Evolutionary conservation across 2,888 invertebrate genomes (phyloP), one percentile per base, ranked within the genome.

Genomic region (Parthenolecanium corni): DNA sequence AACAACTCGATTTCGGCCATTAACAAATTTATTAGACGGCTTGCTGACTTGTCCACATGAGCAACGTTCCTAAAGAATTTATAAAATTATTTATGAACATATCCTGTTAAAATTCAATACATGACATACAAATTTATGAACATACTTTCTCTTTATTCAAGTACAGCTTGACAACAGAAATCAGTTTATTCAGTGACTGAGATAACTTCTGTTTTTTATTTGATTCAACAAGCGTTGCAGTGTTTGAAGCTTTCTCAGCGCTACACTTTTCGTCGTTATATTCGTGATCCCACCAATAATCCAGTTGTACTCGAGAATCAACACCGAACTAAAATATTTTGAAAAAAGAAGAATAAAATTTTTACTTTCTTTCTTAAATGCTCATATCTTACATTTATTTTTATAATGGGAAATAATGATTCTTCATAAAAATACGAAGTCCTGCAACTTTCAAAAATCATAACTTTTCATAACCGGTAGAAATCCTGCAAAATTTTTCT

Each of bases 231-330:
- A 61, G 49, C 18, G 64, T 23, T 52, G 61, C 61, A 36, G 44
- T 42, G 16, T 52, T 42, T 5, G 56, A 56, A 18, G 25, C 40
- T 20, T 23, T 24, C 25, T 5, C 36, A 47, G 49, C 11, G 63
- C 52, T 47, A 9, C 20, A 14, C 24, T 49, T 47, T 64, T 64
- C 36, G 58, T 49, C 18, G 12, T 21, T 21, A 6, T 20, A 9
- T 49, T 49, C 49, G 52, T 81, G 80, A 52, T 82, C 81, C 87
- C 87, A 89, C 79, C 84, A 85, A 73, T 89, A 90, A 72, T 89
- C 86, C 23, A 89, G 73, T 64, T 82, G 79, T 31, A 90, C 73
- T 73, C 83, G 85, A 0, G 86, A 84, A 65, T 89, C 83, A 64
- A 78, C 77, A 16, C 86, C 86, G 73, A 84, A 84, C 84, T 84